Percentiles rank a stretch among this genome's conserved stretches.
Evolutionary conservation across 2,797 vertebrate genomes (phyloP).

Genomic region (Oreochromis mossambicus): DNA sequence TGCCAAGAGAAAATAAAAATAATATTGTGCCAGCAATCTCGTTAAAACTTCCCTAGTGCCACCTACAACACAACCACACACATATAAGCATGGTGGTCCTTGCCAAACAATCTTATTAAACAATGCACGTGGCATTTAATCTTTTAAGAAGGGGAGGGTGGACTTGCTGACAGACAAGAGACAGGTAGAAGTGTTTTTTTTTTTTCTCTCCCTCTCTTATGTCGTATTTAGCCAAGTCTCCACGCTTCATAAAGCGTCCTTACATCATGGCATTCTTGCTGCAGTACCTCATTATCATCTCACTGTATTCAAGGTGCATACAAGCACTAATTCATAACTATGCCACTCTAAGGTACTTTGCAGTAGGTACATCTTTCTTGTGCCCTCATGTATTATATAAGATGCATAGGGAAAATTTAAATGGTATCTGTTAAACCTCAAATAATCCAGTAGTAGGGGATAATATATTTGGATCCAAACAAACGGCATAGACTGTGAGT

Average conservation of each 20-base stretch:
- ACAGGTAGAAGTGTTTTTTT: conserved; percentile 11
- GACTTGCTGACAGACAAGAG: conserved; percentile 23
- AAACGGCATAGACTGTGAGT: background rate
- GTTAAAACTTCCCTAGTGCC: conserved; percentile 52
- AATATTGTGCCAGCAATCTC: conserved; percentile 54
- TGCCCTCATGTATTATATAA: background rate
- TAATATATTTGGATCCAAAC: background rate
- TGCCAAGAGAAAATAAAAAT: conserved; percentile 54
- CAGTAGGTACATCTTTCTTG: background rate
- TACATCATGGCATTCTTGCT: background rate
- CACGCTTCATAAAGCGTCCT: conserved; percentile 4
- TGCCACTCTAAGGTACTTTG: background rate
- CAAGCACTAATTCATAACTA: conserved; percentile 23
- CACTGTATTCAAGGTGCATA: conserved; percentile 32
- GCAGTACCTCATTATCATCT: conserved; percentile 37
- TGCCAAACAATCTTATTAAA: conserved; percentile 73
- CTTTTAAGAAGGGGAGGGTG: conserved; percentile 41
- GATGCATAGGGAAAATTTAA: background rate
- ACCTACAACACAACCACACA: conserved; percentile 37
- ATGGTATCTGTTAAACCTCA: background rate
- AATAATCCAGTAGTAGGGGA: background rate
- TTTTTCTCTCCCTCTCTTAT: conserved; percentile 2
- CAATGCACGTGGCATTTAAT: conserved; percentile 60
- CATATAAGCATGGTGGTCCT: conserved; percentile 16
- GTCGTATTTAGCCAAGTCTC: background rate